Conservation (phyloP, 2,888 invertebrate genomes). For the Molorchus minor region DNA sequence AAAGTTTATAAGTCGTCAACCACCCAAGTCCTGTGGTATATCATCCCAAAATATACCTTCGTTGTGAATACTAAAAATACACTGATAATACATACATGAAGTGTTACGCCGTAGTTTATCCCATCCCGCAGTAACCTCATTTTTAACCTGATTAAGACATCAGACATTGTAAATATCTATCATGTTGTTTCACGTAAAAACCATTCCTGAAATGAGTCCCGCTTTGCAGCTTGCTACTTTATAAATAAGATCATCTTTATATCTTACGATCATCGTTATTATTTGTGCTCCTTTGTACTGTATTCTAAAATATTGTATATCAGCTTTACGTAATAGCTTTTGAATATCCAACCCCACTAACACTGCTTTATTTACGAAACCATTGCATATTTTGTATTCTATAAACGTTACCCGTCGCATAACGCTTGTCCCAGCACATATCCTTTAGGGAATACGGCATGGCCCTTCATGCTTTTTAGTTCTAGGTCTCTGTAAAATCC, state of each 20-base stretch:
- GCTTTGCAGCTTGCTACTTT: constrained; percentile 24
- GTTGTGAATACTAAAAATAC: constrained; percentile 40
- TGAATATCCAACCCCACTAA: background rate
- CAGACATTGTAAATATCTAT: constrained; percentile 30
- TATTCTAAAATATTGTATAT: too few relatives aligned
- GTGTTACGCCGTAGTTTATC: constrained; percentile 58
- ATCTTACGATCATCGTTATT: too few relatives aligned
- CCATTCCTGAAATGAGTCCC: constrained; percentile 41
- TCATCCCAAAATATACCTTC: constrained; percentile 41
- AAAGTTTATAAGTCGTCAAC: constrained; percentile 43
- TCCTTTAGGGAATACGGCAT: constrained; percentile 56
- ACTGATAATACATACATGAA: constrained; percentile 56
- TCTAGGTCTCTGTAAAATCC: constrained; percentile 15
- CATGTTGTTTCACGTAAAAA: constrained; percentile 16
- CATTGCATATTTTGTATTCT: constrained; percentile 6
- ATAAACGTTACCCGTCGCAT: constrained; percentile 28
- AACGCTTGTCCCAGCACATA: constrained; percentile 41
- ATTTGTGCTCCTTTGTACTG: too few relatives aligned
- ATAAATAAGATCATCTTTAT: too few relatives aligned
- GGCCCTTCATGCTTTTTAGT: constrained; percentile 60
- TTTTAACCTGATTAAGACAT: constrained; percentile 31
- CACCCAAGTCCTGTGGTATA: constrained; percentile 46
- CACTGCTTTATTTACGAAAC: background rate
- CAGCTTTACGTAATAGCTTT: too few relatives aligned
- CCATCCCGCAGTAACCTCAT: constrained; percentile 36